Conservation (phyloP, 2,888 invertebrate genomes). For the Hydraecia micacea region DNA sequence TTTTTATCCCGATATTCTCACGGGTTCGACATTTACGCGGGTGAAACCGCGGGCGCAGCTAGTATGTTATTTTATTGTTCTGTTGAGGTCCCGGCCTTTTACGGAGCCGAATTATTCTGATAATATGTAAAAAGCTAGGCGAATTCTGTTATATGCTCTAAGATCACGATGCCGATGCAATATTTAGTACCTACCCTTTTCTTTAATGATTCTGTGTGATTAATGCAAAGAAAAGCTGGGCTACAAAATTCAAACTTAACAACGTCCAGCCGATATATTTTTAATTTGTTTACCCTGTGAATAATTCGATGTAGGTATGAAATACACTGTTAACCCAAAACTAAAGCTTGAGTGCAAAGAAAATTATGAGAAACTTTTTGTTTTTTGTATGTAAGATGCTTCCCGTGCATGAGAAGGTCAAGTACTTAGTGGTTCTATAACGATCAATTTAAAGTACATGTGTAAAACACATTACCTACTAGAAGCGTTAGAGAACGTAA, state of each 20-base stretch:
- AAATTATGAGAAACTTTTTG: not conserved
- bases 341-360: too few species aligned
- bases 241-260: not conserved
- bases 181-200: not conserved
- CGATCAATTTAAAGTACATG: too few species aligned
- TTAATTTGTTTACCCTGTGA: too few species aligned
- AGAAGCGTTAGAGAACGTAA: too few species aligned
- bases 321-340: too few species aligned
- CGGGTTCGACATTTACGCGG: too few species aligned
- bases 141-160: not conserved
- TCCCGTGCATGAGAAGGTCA: constrained; percentile 6
- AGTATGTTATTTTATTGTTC: not conserved
- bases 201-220: not conserved
- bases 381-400: not conserved
- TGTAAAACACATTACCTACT: too few species aligned
- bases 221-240: not conserved
- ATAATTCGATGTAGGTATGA: too few species aligned
- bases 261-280: not conserved
- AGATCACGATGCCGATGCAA: not conserved
- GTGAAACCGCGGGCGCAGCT: too few species aligned
- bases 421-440: constrained; percentile 2
- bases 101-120: not conserved
- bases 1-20: too few species aligned
- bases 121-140: constrained; percentile 3
- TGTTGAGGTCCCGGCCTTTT: not conserved